Conservation (phyloP, 1,140 invertebrate species). For the Nomia melanderi region DNA sequence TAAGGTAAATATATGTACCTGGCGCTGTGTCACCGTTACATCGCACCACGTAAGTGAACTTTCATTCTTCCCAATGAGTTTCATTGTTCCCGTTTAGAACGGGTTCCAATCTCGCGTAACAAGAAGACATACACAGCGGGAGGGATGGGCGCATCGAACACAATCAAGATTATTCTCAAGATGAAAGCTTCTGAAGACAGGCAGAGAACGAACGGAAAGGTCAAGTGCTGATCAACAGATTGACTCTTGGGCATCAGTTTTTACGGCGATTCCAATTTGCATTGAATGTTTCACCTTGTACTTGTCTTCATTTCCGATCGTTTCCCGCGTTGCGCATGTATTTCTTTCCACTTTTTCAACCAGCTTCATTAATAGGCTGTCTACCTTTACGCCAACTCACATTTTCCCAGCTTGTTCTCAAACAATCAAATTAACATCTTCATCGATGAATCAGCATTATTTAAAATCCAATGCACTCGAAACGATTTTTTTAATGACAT, state of each 20-base stretch:
- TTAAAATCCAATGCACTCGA: too few species aligned
- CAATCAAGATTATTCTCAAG: slow-evolving; percentile 44
- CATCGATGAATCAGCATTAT: too few species aligned
- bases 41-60: not conserved
- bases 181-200: slow-evolving; percentile 21
- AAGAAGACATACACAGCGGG: not conserved
- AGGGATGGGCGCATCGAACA: not conserved
- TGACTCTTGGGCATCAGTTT: slow-evolving; percentile 27
- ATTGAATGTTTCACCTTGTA: slow-evolving; percentile 43
- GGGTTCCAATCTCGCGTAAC: slow-evolving; percentile 1
- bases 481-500: too few species aligned
- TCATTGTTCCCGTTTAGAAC: slow-evolving; percentile 1
- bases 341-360: not conserved
- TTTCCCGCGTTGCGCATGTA: not conserved
- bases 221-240: slow-evolving; percentile 34
- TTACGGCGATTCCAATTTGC: slow-evolving; percentile 34
- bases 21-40: not conserved
- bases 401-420: too few species aligned
- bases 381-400: not conserved
- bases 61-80: not conserved
- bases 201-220: slow-evolving; percentile 6
- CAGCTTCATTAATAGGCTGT: too few species aligned
- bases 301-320: not conserved
- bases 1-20: slow-evolving; percentile 15
- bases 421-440: too few species aligned